Conservation (phyloP, 1,140 invertebrate species). For the Drosophila fuyamai region DNA sequence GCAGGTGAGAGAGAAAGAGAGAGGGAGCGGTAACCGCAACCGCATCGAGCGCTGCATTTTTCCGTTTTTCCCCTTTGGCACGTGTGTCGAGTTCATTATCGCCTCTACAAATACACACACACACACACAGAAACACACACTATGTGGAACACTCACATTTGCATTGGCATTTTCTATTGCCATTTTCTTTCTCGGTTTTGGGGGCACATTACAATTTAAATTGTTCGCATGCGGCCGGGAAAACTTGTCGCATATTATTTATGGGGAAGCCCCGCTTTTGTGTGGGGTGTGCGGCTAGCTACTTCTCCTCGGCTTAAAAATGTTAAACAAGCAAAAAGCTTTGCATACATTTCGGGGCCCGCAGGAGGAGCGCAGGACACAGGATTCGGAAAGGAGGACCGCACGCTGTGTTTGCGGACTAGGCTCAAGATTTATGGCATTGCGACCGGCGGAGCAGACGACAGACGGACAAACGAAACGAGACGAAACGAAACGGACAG, state of each 20-base stretch:
- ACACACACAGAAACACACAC: constrained; percentile 9
- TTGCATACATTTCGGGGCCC: constrained; percentile 52
- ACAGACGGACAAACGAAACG: constrained; percentile 5
- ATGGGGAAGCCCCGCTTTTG: constrained; percentile 27
- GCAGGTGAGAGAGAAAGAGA: constrained; percentile 12
- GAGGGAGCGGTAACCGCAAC: constrained; percentile 23
- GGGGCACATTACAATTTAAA: constrained; percentile 71
- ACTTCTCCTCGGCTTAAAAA: constrained; percentile 55
- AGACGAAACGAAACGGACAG: constrained; percentile 4
- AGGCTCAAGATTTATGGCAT: constrained; percentile 75
- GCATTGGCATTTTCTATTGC: constrained; percentile 64
- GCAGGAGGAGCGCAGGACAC: constrained; percentile 7
- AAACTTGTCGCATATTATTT: constrained; percentile 79
- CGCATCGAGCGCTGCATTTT: constrained; percentile 41
- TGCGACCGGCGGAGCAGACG: constrained; percentile 43
- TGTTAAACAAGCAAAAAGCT: constrained; percentile 73
- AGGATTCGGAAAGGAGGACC: constrained; percentile 20
- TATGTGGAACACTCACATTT: constrained; percentile 30
- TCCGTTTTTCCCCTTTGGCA: constrained; percentile 8
- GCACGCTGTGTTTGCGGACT: constrained; percentile 55
- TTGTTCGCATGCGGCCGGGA: constrained; percentile 66
- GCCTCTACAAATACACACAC: constrained; percentile 38
- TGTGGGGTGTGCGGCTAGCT: not conserved
- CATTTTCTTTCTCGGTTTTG: constrained; percentile 49
- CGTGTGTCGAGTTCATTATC: constrained; percentile 76